Base-by-base conservation (phyloP, 2,797 vertebrate species). In the Aphelocoma californica region DNA sequence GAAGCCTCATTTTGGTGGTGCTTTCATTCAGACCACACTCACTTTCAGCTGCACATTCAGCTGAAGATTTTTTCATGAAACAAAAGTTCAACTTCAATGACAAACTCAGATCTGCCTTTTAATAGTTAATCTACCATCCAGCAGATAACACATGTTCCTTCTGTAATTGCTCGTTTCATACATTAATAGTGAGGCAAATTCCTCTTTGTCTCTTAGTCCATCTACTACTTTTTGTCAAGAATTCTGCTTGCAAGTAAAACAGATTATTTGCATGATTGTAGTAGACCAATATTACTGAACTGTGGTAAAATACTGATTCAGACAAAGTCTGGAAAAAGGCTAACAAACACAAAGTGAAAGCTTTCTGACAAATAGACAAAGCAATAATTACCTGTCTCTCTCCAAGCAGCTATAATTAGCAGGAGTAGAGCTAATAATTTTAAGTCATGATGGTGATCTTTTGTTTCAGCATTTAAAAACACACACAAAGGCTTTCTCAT, bases 301-400 rank as follows among this genome's bases (percentile, higher is more conserved):
- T 56, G 57, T 67, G 34, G 60, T 26, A 91, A 51, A 93, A 72
- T 15, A 54, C 10, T 78, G 16, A 14, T 70, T 95, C 71, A 75
- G 53, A 78, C 19, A 65, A 74, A 87, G 53, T 62, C 65, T 44
- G 23, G 7, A 19, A 45, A 85, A 93, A 71, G 32, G 47, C 64
- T 67, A 80, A 50, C 8, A 91, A 88, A 85, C 17, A 67, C 9
- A 32, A 79, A 80, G 20, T 81, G 36, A 88, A 94, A 40, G 11
- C 67, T 70, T 94, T 89, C 78, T 95, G 80, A 95, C 74, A 96
- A 90, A 89, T n/a, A 95, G 40, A 61, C 18, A 94, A 81, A 91
- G 64, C 56, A 93, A 69, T 93, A 94, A 97, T 96, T 89, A 96
- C 81, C 34, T 44, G 8, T 75, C 5, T 80, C 71, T 80, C 53